Base-by-base conservation (phyloP, 2,888 invertebrate genomes). In the Eudemis profundana region DNA sequence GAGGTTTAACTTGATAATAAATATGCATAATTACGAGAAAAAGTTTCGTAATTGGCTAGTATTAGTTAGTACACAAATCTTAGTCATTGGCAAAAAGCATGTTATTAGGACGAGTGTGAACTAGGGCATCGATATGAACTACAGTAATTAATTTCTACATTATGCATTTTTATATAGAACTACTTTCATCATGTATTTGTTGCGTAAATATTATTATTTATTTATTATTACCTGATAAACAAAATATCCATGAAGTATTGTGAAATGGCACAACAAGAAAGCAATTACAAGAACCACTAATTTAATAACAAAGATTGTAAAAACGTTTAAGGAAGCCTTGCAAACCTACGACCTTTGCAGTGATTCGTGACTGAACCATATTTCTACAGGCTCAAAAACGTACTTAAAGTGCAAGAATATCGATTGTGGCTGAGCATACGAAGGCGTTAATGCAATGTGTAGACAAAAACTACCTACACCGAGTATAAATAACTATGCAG, bases 381-480 rank as follows among this genome's bases (percentile, higher is more conserved):
- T 53, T 53, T 60, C 19, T n/a, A 23, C 36, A 57, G 42, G 27
- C 36, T 50, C n/a, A 53, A 47, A 47, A 64, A 46, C 23, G 46
- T 46, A 27, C n/a, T 29, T 44, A 29, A 65, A 51, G 53, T 60
- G 59, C 46, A 53, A 60, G 29, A 46, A 40, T 50, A 65, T 65
- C 38, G 65, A 65, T 60, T 56, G 49, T 10, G 40, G 21, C 21
- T 40, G 29, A 57, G 56, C 50, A 47, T 56, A 50, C 10, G 23
- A 33, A 57, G 29, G 44, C 23, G 57, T 21, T 44, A 56, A 47
- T 56, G 27, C 15, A 17, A 17, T 19, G 23, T 2, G n/a, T 12
- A 27, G 54, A 14, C 27, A 40, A 40, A 21, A 3, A 27, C 8
- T 19, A 27, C 12, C 15, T 17, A 17, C 17, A 42, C 3, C 2